Conservation (phyloP, 2,888 invertebrate species). For the Barypeithes pellucidus region DNA sequence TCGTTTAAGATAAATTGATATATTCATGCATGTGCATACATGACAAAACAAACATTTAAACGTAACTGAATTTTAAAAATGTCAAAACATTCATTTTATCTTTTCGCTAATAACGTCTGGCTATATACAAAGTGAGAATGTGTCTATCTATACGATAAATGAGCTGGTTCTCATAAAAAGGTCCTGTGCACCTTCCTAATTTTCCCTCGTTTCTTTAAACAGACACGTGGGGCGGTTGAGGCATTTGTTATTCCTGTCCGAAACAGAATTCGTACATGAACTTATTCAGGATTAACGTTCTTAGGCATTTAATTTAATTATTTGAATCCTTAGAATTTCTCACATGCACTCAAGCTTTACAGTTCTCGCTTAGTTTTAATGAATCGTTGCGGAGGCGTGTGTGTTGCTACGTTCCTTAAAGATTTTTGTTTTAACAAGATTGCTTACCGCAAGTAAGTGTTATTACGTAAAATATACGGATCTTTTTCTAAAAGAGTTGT, state of each 20-base stretch:
- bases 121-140: too few species aligned
- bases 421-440: not conserved
- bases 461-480: not conserved
- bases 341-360: constrained; percentile 4
- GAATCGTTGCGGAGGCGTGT: not conserved
- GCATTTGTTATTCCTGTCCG: constrained; percentile 16
- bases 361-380: constrained; percentile 11
- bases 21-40: too few species aligned
- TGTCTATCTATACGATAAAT: too few species aligned
- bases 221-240: not conserved
- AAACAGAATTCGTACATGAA: constrained; percentile 26
- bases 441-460: not conserved
- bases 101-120: too few species aligned
- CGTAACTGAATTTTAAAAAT: too few species aligned
- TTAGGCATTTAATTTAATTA: constrained; percentile 25
- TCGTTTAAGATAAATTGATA: too few species aligned
- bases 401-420: constrained; percentile 1
- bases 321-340: constrained; percentile 22
- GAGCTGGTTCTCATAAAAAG: not conserved
- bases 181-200: not conserved
- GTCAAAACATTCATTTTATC: too few species aligned
- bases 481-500: too few species aligned
- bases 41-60: too few species aligned
- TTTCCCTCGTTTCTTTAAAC: not conserved
- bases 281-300: constrained; percentile 18